Evolutionary conservation across 2,888 invertebrate species (phyloP).

Genomic region (Lissocephala sabroskyi): DNA sequence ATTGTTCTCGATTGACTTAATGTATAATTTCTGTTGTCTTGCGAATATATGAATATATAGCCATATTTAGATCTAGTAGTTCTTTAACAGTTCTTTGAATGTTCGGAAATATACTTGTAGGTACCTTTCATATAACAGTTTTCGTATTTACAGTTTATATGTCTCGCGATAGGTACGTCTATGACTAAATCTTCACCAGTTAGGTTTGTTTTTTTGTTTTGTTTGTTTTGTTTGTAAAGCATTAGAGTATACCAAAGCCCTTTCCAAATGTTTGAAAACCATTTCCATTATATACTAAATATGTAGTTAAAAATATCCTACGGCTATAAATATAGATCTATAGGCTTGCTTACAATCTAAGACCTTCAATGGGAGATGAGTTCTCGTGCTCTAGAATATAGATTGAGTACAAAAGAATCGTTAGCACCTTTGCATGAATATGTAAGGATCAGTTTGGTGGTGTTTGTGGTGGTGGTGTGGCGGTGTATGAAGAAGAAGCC

Average conservation of each 20-base stretch:
- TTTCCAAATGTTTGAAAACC: slow-evolving; percentile 52
- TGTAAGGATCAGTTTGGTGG: no score
- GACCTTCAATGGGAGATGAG: no score
- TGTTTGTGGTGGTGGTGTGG: no score
- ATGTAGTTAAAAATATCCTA: no score
- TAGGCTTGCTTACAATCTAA: no score
- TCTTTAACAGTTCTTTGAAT: slow-evolving; percentile 34
- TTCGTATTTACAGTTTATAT: background rate
- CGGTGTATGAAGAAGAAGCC: no score
- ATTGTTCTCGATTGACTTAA: no score
- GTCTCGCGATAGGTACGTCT: slow-evolving; percentile 15
- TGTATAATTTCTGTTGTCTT: slow-evolving; percentile 43
- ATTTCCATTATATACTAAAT: no score
- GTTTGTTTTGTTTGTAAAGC: slow-evolving; percentile 68
- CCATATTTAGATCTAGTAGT: slow-evolving; percentile 39
- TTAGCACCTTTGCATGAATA: slow-evolving; percentile 44
- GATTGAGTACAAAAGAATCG: slow-evolving; percentile 41
- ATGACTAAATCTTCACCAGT: slow-evolving; percentile 13
- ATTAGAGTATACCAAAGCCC: slow-evolving; percentile 73
- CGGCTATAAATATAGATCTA: no score
- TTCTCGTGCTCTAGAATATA: slow-evolving; percentile 18
- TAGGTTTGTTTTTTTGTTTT: slow-evolving; percentile 11
- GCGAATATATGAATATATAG: slow-evolving; percentile 19
- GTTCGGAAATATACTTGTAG: no score
- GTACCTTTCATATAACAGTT: no score